phyloP scores from a whole-genome alignment of 2,888 invertebrate species.

The Synanthedon formicaeformis region DNA sequence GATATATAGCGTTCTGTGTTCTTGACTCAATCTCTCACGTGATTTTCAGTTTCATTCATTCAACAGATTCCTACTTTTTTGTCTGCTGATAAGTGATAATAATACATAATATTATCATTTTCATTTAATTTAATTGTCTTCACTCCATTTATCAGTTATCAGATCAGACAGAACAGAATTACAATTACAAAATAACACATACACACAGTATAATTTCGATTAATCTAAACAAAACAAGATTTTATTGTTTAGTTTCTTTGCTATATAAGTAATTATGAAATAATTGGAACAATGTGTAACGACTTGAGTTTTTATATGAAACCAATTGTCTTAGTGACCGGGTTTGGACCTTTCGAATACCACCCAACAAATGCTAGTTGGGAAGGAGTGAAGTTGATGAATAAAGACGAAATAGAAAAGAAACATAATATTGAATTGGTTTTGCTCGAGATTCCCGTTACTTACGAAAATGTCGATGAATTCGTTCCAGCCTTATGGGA shows the following conservation, averaged over 20 bases:
- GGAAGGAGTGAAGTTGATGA: slow-evolving; percentile 79
- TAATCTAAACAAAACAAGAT: too few species aligned
- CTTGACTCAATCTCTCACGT: too few species aligned
- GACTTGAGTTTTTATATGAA: slow-evolving; percentile 30
- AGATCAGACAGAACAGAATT: too few species aligned
- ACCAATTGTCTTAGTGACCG: slow-evolving; percentile 73
- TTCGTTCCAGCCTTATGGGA: slow-evolving; percentile 78
- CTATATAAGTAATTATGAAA: background rate
- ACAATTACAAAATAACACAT: too few species aligned
- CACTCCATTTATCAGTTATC: too few species aligned
- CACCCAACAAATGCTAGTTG: slow-evolving; percentile 85
- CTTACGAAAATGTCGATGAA: slow-evolving; percentile 76
- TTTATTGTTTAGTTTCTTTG: background rate
- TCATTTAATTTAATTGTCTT: too few species aligned
- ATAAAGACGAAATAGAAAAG: slow-evolving; percentile 62
- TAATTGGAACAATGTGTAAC: slow-evolving; percentile 18
- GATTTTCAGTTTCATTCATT: too few species aligned
- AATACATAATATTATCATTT: too few species aligned
- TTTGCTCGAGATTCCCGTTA: slow-evolving; percentile 76
- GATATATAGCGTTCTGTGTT: too few species aligned
- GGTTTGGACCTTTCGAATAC: slow-evolving; percentile 83
- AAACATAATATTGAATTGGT: slow-evolving; percentile 66
- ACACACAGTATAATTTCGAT: too few species aligned
- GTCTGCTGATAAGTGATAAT: too few species aligned
- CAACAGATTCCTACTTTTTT: too few species aligned